Conservation (phyloP, 2,113 vertebrate genomes). For the Platichthys stellatus region DNA sequence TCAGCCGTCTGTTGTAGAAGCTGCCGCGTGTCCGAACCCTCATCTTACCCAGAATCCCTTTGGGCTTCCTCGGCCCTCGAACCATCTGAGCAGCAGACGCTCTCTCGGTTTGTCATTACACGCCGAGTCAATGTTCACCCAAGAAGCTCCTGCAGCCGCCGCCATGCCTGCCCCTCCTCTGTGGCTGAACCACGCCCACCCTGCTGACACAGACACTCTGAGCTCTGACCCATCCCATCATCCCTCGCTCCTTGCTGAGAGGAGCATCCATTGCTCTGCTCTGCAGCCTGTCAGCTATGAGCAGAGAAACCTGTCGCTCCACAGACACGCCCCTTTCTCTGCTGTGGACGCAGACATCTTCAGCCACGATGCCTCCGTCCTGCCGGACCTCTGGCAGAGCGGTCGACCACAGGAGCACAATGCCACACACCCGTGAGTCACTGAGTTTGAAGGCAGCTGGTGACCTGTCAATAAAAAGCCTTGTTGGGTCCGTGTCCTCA, state of each 20-base stretch:
- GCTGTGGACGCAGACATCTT: not conserved
- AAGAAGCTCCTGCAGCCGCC: not conserved
- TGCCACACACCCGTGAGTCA: constrained; percentile 31
- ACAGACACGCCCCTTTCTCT: not conserved
- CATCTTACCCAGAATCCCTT: constrained; percentile 24
- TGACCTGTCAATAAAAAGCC: no score
- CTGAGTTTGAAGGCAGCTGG: no score
- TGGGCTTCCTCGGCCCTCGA: not conserved
- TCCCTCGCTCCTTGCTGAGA: not conserved
- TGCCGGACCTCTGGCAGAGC: not conserved
- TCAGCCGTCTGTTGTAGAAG: constrained; percentile 10
- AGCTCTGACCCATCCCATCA: constrained; percentile 1
- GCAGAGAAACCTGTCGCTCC: constrained; percentile 2
- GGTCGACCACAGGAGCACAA: not conserved
- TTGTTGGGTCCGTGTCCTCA: no score
- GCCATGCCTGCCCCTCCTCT: not conserved
- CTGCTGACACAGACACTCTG: accelerated
- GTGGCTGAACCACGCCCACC: no score
- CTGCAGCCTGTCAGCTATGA: not conserved
- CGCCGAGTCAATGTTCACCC: not conserved
- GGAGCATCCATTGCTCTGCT: not conserved
- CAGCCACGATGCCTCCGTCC: not conserved
- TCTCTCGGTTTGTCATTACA: constrained; percentile 24
- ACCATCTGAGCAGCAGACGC: constrained; percentile 20
- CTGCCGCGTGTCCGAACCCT: not conserved